Conservation (phyloP, 2,113 vertebrate genomes). For the Paratilapia polleni region DNA sequence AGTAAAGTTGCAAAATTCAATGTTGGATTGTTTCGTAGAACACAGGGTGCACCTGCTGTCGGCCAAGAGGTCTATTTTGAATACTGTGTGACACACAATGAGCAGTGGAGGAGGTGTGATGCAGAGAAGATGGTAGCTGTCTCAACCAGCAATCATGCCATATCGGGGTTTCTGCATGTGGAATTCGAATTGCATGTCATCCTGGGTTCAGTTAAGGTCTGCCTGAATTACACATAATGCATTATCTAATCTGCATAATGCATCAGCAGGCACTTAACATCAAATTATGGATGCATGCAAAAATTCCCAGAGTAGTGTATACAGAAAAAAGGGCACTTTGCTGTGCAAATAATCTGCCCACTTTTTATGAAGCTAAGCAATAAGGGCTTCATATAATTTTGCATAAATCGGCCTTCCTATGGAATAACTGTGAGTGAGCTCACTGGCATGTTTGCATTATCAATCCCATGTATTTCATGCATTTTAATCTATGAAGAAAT, state of each 20-base stretch:
- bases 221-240: constrained; percentile 68
- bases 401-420: constrained; percentile 46
- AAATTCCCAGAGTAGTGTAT: constrained; percentile 53
- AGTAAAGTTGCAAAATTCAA: constrained; percentile 24
- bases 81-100: not conserved
- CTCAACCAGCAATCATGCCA: not conserved
- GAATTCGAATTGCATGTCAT: constrained; percentile 7
- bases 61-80: constrained; percentile 9
- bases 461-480: not conserved
- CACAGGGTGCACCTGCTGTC: not conserved
- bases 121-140: constrained; percentile 7
- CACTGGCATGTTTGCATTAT: constrained; percentile 40
- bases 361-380: constrained; percentile 52
- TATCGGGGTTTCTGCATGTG: not conserved
- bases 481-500: constrained; percentile 4
- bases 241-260: constrained; percentile 77
- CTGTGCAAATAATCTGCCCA: constrained; percentile 62
- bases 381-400: constrained; percentile 55
- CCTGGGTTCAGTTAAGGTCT: constrained; percentile 47
- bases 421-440: constrained; percentile 46
- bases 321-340: constrained; percentile 50
- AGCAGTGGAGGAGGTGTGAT: constrained; percentile 7
- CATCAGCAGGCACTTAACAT: constrained; percentile 75
- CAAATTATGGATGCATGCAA: constrained; percentile 73
- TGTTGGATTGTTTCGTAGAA: not conserved